phyloP scores from a whole-genome alignment of 2,797 vertebrate species.

The Morus bassanus region DNA sequence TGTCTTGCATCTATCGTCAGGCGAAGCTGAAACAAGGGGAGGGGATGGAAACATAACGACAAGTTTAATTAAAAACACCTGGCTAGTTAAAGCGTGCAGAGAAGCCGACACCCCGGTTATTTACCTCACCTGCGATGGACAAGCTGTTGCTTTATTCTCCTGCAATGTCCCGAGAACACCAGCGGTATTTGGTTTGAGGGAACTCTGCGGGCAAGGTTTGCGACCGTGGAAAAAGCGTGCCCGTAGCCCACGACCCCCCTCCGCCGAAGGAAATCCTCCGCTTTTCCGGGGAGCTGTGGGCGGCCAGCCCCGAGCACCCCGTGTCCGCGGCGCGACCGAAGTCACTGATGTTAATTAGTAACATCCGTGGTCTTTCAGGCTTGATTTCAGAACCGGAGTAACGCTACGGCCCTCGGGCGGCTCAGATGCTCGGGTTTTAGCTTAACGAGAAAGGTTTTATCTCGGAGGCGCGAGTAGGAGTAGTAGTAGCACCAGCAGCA shows the following conservation, averaged over 20 bases:
- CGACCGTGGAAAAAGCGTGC: background rate
- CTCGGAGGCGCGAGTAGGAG: too few species aligned
- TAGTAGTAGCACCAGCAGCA: too few species aligned
- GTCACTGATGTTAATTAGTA: background rate
- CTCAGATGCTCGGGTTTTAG: conserved; percentile 31
- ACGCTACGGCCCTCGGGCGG: background rate
- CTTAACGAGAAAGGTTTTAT: conserved; percentile 44
- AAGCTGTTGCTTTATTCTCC: background rate
- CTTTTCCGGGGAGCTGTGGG: background rate
- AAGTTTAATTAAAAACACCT: conserved; percentile 6
- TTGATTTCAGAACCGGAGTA: background rate
- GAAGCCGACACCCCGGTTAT: background rate
- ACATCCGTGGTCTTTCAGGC: background rate
- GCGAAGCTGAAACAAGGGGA: background rate
- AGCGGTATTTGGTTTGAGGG: background rate
- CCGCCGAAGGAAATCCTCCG: accelerated
- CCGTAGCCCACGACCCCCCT: too few species aligned
- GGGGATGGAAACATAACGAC: background rate
- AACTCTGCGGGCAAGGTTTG: background rate
- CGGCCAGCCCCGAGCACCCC: background rate
- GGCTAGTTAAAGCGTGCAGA: background rate
- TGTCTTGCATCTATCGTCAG: background rate
- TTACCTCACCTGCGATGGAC: background rate
- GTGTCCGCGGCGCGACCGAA: background rate
- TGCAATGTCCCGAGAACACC: background rate